Evolutionary conservation across 2,797 vertebrate species (phyloP).

Genomic region (Phalloptychus januarius): DNA sequence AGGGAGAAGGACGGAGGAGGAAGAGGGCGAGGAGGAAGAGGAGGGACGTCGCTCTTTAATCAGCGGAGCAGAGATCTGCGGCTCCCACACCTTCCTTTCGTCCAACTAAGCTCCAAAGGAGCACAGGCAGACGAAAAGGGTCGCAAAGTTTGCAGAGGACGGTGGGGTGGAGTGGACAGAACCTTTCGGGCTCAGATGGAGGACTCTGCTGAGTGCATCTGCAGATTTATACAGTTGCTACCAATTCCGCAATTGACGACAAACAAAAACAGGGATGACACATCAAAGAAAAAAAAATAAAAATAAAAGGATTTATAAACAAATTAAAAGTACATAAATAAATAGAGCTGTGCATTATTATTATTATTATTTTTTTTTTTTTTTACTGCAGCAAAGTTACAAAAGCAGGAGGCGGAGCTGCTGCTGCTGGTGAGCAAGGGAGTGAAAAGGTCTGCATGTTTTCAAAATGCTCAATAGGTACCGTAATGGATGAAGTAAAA

Average conservation of each 20-base stretch:
- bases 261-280: constrained; percentile 43
- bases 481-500: constrained; percentile 38
- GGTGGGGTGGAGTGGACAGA: constrained; percentile 41
- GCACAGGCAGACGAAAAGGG: constrained; percentile 31
- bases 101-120: constrained; percentile 32
- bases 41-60: constrained; percentile 39
- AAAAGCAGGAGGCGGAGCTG: constrained; percentile 45
- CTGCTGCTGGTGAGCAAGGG: constrained; percentile 43
- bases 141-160: constrained; percentile 26
- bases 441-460: constrained; percentile 15
- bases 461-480: constrained; percentile 59
- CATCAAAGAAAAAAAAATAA: constrained; percentile 5
- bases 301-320: constrained; percentile 55
- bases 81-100: constrained; percentile 33
- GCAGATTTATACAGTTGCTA: constrained; percentile 82
- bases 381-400: constrained; percentile 63
- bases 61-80: constrained; percentile 43
- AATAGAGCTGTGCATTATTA: constrained; percentile 75
- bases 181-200: constrained; percentile 46
- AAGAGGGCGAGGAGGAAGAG: constrained; percentile 26
- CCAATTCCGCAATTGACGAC: constrained; percentile 69
- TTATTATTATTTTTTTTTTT: neutral
- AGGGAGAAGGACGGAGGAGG: constrained; percentile 25
- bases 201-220: constrained; percentile 65
- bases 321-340: constrained; percentile 73